Base-by-base conservation (phyloP, 2,797 vertebrate genomes). In the Kryptolebias ocellatus region DNA sequence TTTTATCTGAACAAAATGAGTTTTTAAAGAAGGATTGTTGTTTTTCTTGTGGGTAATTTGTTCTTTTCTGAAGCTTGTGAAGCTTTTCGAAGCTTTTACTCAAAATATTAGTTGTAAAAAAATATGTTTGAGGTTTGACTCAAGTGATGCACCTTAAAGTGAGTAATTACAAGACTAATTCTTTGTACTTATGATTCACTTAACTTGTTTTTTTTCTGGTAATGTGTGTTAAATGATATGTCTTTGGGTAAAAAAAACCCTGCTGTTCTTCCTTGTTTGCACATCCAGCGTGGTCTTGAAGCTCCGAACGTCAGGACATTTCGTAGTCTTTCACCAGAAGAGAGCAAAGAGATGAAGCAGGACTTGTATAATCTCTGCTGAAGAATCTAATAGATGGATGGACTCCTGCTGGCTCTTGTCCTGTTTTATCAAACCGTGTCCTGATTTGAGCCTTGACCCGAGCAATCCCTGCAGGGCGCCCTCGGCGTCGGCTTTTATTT, bases 401-500 rank as follows among this genome's bases (percentile, higher is more conserved):
- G 50, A 60, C 24, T 63, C 76, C 76, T 59, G 78, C 68, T 72
- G 81, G 67, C 61, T 63, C 28, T 51, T 55, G 74, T 67, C 65
- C 65, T 58, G 50, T 70, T 64, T 68, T 39, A 57, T 66, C 64
- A 69, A 71, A 81, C 42, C 2, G 2, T 83, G 81, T 78, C 84
- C 87, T 81, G 80, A 76, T 68, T 76, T 87, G 83, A 89, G 78
- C 85, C 67, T 57, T 71, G 75, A 81, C 76, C 80, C 72, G 72
- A 78, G 70, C 76, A 79, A 63, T 74, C 65, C 45, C 86, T 4
- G 78, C 85, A 64, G 87, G 84, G 46, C 0, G 49, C 80, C 87
- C 72, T 80, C 56, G 83, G 80, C 9, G 71, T 84, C 76, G 1
- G 70, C 28, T 68, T 67, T 79, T 79, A 76, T 85, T 86, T 81